Evolutionary conservation across 2,888 invertebrate genomes (phyloP), one percentile per base, ranked within the genome.

Genomic region (Leucoma salicis): DNA sequence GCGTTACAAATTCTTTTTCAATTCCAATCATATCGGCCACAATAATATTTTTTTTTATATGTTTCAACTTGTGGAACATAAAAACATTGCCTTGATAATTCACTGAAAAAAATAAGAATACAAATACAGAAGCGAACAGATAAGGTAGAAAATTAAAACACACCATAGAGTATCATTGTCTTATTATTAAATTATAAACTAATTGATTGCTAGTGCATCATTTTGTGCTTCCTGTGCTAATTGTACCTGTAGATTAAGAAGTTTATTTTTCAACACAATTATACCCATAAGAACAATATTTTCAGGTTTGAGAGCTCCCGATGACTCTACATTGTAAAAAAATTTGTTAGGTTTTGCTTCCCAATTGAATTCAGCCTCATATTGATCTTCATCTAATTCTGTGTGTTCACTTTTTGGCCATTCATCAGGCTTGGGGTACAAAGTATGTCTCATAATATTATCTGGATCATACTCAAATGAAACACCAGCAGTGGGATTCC

Each of bases 391-490:
- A 53, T 96, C 96, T 11, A 99, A 81, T 79, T 98, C 97, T 7
- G 96, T 95, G 75, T 97, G 97, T 90, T 99, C 99, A 85, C 98
- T 99, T 81, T 98, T 98, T 0, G 99, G 99, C 99, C 99, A 99
- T 82, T 99, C 99, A 68, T 99, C 98, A 2, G 99, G 98, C 76
- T 97, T 98, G 0, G 99, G 98, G 65, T 92, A 98, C 24, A 98
- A 89, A 1, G 99, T 99, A 72, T 99, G 99, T 28, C 97, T 91
- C 93, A 99, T 95, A 0, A 95, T 91, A 88, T 99, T 99, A 74
- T 99, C 99, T 0, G 99, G 99, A 86, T 99, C 99, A 86, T 99
- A 99, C 82, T 99, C 99, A 83, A 99, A 99, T 37, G 96, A 95
- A 1, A 99, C 99, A 31, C 99, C 99, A 35, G 97, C 97, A 0